Evolutionary conservation across 1,140 invertebrate genomes (phyloP), one percentile per base, ranked within the genome.

Genomic region (Mercenaria mercenaria): DNA sequence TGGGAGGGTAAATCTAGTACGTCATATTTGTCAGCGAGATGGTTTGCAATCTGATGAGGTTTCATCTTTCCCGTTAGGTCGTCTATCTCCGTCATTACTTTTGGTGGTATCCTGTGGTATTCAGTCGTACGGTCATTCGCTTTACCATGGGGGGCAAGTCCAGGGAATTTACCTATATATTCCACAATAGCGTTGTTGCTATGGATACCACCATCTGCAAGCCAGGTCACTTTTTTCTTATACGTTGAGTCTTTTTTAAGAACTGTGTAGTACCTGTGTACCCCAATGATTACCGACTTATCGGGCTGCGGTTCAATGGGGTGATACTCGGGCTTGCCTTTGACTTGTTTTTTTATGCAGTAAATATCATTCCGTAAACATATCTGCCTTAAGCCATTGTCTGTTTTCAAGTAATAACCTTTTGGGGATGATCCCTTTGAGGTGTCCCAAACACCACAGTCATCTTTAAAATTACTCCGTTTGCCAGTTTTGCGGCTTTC

Each of bases 1-100:
- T 56, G 56, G 8, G 26, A 43, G 11, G 86, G 74, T 32, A 43
- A 29, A 52, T 47, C 72, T 20, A 89, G 34, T 43, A 64, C 83
- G 41, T 91, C 91, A 52, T 91, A 69, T 67, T 87, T 89, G 0
- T 37, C 29, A 15, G 89, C 29, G 6, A 90, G 39, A 15, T 80
- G 29, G 41, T 59, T 20, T 8, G 43, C 72, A 41, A 91, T 81
- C 67, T 90, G 32, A 20, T 79, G 29, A n/a, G 37, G 37, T 79
- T 50, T 79, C 39, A 47, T 43, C 50, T 79, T 29, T 50, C 15
- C 74, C 47, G 32, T 59, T 23, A 81, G 15, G 2, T 39, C 50
- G 0, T 15, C 34, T 0, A 86, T 52, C 11, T 86, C 83, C n/a
- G 41, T n/a, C 47, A 86, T 67, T 13, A 86, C 83, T 18, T 74